phyloP scores from a whole-genome alignment of 2,888 invertebrate species.

The Cryptus viduatorius region DNA sequence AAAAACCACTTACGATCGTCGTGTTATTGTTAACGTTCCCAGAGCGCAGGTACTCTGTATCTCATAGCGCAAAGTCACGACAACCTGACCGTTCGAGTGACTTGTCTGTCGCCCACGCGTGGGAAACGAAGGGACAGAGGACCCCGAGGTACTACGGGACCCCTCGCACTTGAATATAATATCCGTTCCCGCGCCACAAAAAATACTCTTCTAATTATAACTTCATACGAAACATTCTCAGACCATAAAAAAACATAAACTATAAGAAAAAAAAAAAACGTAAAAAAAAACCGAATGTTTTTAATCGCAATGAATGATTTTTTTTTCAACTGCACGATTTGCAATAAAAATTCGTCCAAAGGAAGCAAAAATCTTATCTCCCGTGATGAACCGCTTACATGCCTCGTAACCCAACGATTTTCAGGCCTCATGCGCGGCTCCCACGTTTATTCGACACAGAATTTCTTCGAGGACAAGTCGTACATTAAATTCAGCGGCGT shows the following conservation, averaged over 20 bases:
- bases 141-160: background rate
- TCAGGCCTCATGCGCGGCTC: background rate
- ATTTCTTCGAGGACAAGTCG: constrained; percentile 26
- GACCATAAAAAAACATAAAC: background rate
- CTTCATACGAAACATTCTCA: background rate
- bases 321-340: background rate
- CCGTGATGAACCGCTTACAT: background rate
- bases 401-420: background rate
- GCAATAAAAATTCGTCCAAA: background rate
- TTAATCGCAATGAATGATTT: no score
- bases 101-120: constrained; percentile 67
- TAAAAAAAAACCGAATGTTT: background rate
- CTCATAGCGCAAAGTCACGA: constrained; percentile 45
- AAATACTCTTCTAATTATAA: background rate
- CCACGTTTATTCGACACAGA: constrained; percentile 7
- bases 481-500: constrained; percentile 28
- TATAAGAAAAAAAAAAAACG: background rate
- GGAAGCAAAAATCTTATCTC: background rate
- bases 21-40: background rate
- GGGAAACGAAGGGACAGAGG: constrained; percentile 62
- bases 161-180: background rate
- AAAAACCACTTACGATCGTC: background rate
- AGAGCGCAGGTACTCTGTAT: constrained; percentile 11
- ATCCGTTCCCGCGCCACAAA: background rate
- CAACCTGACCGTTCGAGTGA: constrained; percentile 55